A percentile compares a stretch with the other conserved stretches of the same genome.
Evolutionary conservation across 92 coral and sea anemone genomes (phyloP).

Genomic region (Heliopora coerulea): DNA sequence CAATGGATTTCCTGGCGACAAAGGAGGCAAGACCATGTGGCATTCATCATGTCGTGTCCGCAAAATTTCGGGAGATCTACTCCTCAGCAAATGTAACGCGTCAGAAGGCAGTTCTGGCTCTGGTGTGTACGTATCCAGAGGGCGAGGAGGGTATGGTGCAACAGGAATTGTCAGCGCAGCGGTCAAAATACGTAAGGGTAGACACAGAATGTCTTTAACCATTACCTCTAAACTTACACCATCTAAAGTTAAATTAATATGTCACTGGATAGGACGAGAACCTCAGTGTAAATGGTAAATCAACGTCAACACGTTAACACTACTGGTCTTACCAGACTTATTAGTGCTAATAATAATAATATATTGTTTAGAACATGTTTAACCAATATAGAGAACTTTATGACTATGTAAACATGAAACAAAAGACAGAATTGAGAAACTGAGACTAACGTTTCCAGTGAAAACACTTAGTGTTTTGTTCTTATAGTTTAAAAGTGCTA

Average conservation of each 20-base stretch:
- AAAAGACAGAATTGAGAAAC: too few species aligned
- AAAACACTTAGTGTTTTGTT: too few species aligned
- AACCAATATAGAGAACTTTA: too few species aligned
- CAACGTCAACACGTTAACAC: too few species aligned
- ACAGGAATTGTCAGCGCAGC: conserved; percentile 77
- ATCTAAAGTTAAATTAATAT: conserved; percentile 20
- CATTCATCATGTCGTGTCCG: conserved; percentile 61
- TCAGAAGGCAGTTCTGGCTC: conserved; percentile 81
- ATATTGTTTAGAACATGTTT: too few species aligned
- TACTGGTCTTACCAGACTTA: too few species aligned
- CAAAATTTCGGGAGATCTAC: conserved; percentile 28
- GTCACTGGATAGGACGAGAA: conserved; percentile 28
- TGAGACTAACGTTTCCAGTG: too few species aligned
- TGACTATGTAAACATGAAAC: too few species aligned
- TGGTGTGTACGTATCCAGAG: conserved; percentile 64
- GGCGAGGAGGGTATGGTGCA: conserved; percentile 51
- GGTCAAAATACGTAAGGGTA: neutral
- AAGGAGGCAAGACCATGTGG: conserved; percentile 71
- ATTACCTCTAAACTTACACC: conserved; percentile 19
- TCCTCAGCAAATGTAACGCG: conserved; percentile 67
- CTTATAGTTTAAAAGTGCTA: too few species aligned
- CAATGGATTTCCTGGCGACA: conserved; percentile 78
- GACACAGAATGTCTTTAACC: neutral
- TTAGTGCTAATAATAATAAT: too few species aligned
- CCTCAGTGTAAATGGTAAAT: too few species aligned